These are phyloP conservation scores for Rhopalosiphum nymphaeae DNA, from an alignment of 2,888 invertebrate species.

Conservation along the genomic window DNA sequence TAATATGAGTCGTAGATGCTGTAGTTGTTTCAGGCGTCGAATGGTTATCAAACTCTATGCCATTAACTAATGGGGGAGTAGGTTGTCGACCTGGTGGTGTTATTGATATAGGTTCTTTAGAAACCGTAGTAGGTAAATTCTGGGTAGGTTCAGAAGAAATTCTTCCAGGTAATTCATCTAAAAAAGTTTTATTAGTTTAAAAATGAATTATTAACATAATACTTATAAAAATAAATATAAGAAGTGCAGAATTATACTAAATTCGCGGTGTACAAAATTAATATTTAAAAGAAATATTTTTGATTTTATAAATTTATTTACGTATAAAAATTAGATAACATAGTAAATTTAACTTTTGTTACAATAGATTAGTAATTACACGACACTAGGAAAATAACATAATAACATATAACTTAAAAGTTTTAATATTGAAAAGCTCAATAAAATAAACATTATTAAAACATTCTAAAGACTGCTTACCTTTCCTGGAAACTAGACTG, in stretches of 20 bases:
- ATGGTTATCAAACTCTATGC: conserved; percentile 35
- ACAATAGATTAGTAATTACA: not conserved
- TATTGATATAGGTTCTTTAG: conserved; percentile 54
- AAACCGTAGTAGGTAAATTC: not conserved
- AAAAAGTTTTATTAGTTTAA: not conserved
- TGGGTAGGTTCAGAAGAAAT: conserved; percentile 42
- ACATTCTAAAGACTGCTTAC: conserved; percentile 34
- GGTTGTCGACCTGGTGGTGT: conserved; percentile 37
- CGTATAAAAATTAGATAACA: not conserved
- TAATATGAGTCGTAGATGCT: conserved; percentile 41
- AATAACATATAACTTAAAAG: not conserved
- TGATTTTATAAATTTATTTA: not conserved
- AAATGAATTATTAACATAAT: not conserved
- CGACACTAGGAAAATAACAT: not conserved
- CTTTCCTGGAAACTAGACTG: conserved; percentile 60
- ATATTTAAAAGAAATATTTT: too few species aligned
- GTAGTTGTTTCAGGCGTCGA: conserved; percentile 48
- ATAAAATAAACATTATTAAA: conserved; percentile 23
- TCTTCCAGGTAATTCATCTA: conserved; percentile 62
- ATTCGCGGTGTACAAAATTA: not conserved
- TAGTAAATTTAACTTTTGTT: not conserved
- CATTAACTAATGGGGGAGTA: conserved; percentile 56
- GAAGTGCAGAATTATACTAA: not conserved
- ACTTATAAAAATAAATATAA: not conserved
- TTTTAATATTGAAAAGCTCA: not conserved